Evolutionary conservation across 2,113 vertebrate species (phyloP), one percentile per base, ranked within the genome.

Genomic region (Lathamus discolor): DNA sequence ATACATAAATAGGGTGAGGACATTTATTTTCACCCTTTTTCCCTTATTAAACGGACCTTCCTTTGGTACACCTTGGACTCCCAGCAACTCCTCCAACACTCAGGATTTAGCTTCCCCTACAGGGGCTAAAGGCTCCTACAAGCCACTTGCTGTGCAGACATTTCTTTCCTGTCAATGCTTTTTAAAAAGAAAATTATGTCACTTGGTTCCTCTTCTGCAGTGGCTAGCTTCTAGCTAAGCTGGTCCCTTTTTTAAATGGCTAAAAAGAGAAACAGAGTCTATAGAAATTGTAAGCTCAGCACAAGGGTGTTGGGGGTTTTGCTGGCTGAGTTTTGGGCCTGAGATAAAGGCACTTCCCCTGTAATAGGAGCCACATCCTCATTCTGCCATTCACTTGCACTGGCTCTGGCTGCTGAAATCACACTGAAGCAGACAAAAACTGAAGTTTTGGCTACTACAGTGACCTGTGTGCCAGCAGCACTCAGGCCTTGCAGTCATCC

Each of bases 401-500:
- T 59, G 73, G 14, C 19, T 35, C 61, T 86, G 82, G 87, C 62
- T 89, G 39, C 61, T 79, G 73, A 86, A 92, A 82, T 64, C 69
- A 55, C 35, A 43, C 13, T 48, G 81, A 82, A 35, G 46, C 7
- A 74, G 68, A 7, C 10, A 39, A 11, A 64, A 81, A 37, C 3
- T 17, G 19, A 46, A n/a, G 59, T 37, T 67, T 35, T 73, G 66
- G 27, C 39, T 39, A 7, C 25, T 16, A 2, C 25, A 49, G 55
- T 49, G 68, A 49, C 41, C 0, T 0, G 24, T 2, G 44, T 35
- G 23, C 29, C 77, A 73, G 74, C 78, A 68, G 66, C 25, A 63
- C 1, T 1, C 0, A 0, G 29, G 24, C n/a, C 52, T 66, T 24
- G 39, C 55, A 8, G 6, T 14, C 0, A 0, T 7, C 52, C 74